Evolutionary conservation across 2,113 vertebrate genomes (phyloP).

Genomic region (Acrocephalus arundinaceus): DNA sequence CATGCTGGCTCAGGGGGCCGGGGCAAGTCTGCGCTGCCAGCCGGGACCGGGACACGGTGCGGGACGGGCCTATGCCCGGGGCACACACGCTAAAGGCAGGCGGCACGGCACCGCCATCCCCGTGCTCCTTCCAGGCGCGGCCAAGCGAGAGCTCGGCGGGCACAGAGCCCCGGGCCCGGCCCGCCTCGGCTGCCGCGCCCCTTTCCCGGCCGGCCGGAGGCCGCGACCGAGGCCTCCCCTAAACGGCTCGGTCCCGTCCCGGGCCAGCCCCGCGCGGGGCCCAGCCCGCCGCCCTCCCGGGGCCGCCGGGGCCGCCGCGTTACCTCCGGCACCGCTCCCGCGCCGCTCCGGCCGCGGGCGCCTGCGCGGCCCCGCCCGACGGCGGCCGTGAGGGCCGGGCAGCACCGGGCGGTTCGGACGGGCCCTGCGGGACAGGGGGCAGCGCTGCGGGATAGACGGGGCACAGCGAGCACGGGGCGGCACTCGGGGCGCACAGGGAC

Average conservation of each 20-base stretch:
- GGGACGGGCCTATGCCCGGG: neutral
- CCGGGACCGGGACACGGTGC: neutral
- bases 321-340: neutral
- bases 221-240: too few species aligned
- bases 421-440: too few species aligned
- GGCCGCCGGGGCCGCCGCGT: neutral
- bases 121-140: neutral
- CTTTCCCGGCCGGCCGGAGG: too few species aligned
- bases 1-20: accelerated
- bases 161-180: neutral
- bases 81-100: neutral
- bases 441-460: accelerated
- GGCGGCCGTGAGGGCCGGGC: neutral
- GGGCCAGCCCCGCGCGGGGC: too few species aligned
- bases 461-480: neutral
- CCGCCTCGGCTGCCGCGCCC: neutral
- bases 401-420: too few species aligned
- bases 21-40: neutral
- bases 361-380: neutral
- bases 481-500: too few species aligned
- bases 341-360: neutral
- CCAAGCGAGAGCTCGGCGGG: neutral
- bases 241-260: too few species aligned
- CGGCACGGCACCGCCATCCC: neutral
- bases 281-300: neutral